Conservation (phyloP, 2,888 invertebrate genomes). For the Hylaea fasciaria region DNA sequence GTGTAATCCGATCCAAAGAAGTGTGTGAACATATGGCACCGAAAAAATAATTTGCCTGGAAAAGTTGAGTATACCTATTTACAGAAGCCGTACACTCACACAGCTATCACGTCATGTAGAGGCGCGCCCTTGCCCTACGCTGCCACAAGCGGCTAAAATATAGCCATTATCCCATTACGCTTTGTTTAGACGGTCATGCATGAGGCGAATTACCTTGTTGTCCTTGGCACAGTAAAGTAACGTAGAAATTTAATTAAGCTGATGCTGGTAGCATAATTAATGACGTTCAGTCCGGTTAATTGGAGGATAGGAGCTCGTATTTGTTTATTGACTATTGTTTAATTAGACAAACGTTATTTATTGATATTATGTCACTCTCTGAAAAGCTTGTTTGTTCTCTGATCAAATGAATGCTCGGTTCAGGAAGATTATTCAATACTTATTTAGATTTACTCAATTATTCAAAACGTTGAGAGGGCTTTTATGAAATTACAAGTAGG, state of each 20-base stretch:
- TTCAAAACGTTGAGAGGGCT: too few species aligned
- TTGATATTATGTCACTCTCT: too few species aligned
- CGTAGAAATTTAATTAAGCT: constrained; percentile 32
- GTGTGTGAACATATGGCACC: too few species aligned
- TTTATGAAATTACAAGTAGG: too few species aligned
- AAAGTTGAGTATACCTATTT: neutral
- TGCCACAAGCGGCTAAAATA: constrained; percentile 32
- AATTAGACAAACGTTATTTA: too few species aligned
- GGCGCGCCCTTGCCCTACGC: constrained; percentile 46
- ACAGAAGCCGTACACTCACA: constrained; percentile 6
- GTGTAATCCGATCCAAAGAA: too few species aligned
- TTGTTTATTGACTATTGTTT: too few species aligned
- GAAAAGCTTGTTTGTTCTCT: too few species aligned
- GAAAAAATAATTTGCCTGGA: too few species aligned
- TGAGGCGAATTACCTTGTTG: constrained; percentile 45
- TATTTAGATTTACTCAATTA: too few species aligned
- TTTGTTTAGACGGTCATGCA: constrained; percentile 50
- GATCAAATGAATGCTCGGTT: too few species aligned
- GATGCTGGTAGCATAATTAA: constrained; percentile 16
- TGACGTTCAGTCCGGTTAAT: constrained; percentile 1
- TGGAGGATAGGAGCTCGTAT: constrained; percentile 11
- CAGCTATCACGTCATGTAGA: constrained; percentile 26
- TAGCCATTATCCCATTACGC: constrained; percentile 41
- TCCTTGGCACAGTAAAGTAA: constrained; percentile 51
- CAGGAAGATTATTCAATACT: too few species aligned